Percentiles rank a stretch among this genome's conserved stretches.
These are phyloP conservation scores for Lithosia quadra DNA, from an alignment of 2,888 invertebrate species.

Conservation along the genomic window DNA sequence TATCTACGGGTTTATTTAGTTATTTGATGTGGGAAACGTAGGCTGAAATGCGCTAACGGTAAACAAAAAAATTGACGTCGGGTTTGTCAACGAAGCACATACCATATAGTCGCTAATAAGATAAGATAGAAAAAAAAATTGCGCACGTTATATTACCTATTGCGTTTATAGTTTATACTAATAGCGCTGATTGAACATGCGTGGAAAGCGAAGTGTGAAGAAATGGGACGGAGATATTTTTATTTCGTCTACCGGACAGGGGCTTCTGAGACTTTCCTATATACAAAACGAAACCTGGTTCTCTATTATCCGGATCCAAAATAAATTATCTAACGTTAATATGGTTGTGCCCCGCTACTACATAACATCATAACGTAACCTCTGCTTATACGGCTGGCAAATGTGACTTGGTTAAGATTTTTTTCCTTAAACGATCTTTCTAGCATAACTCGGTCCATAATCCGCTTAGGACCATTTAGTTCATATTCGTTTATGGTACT, in stretches of 20 bases:
- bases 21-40: slow-evolving; percentile 38
- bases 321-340: too few species aligned
- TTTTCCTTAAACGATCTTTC: not conserved
- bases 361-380: too few species aligned
- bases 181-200: not conserved
- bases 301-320: too few species aligned
- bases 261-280: not conserved
- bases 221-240: too few species aligned
- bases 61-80: not conserved
- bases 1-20: slow-evolving; percentile 12
- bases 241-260: not conserved
- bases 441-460: not conserved
- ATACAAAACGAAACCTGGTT: too few species aligned
- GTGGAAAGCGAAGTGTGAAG: too few species aligned
- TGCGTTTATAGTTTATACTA: not conserved
- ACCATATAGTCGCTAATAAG: too few species aligned
- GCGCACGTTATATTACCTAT: not conserved
- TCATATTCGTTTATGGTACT: not conserved
- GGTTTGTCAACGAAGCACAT: not conserved
- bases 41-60: not conserved
- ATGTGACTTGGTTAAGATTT: not conserved
- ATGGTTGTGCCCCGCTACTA: too few species aligned
- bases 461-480: not conserved
- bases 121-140: not conserved
- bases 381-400: not conserved